Percentiles rank a stretch among this genome's conserved stretches.
Evolutionary conservation across 2,113 vertebrate genomes (phyloP).

Genomic region (Malaclemys terrapin): DNA sequence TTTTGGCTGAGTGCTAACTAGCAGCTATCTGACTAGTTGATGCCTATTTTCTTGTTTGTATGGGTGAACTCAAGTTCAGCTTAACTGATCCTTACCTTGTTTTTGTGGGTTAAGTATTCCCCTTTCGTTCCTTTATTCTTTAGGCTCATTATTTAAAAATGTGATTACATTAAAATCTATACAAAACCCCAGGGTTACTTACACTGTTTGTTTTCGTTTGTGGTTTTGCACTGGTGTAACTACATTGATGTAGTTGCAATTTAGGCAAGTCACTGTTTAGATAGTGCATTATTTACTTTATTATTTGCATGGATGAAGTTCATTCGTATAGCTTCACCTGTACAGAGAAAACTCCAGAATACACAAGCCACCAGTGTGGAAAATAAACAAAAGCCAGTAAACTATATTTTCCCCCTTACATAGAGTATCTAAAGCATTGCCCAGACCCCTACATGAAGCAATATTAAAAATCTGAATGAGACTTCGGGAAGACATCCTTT

Average conservation of each 20-base stretch:
- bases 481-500: slow-evolving; percentile 58
- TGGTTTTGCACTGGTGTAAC: neutral
- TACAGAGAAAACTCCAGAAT: neutral
- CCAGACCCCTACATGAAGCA: slow-evolving; percentile 23
- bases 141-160: too few relatives aligned
- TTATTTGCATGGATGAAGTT: neutral
- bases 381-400: slow-evolving; percentile 35
- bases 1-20: neutral
- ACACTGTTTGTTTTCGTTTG: neutral
- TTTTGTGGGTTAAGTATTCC: neutral
- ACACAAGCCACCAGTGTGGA: neutral
- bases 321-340: neutral
- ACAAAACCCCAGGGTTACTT: neutral
- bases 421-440: slow-evolving; percentile 7
- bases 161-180: too few relatives aligned
- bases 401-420: slow-evolving; percentile 18
- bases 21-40: neutral
- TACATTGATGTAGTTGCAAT: neutral
- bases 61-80: neutral
- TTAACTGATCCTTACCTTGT: neutral
- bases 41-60: neutral
- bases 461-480: slow-evolving; percentile 53
- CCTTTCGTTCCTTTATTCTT: neutral
- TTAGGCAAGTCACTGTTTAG: fast-evolving
- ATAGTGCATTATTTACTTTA: fast-evolving